Conservation (phyloP, 1,140 invertebrate genomes). For the Mizuhopecten yessoensis region DNA sequence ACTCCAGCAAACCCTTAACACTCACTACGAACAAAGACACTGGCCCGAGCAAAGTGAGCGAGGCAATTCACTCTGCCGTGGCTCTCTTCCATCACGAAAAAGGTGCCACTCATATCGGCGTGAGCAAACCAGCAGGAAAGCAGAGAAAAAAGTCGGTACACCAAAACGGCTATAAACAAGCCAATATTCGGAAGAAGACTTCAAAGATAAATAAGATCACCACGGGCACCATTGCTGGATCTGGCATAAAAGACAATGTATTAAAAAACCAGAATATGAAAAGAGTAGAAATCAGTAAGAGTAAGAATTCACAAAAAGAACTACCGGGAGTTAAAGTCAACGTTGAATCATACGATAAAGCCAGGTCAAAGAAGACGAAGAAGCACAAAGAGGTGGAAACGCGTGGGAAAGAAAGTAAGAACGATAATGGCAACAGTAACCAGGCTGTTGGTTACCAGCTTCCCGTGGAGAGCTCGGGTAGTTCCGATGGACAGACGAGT, state of each 20-base stretch:
- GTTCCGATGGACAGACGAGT: not conserved
- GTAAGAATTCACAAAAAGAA: not conserved
- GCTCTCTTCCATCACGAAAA: not conserved
- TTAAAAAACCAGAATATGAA: not conserved
- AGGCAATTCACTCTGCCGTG: not conserved
- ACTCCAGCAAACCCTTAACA: not conserved
- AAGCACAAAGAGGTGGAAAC: not conserved
- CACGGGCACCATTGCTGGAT: not conserved
- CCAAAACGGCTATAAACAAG: not conserved
- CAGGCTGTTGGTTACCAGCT: not conserved
- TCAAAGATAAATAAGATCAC: not conserved
- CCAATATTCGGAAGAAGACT: not conserved
- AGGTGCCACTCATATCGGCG: not conserved
- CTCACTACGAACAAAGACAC: not conserved
- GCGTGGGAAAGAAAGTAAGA: not conserved
- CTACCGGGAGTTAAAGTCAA: not conserved
- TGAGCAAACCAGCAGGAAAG: not conserved
- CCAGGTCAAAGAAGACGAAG: not conserved
- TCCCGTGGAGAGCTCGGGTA: not conserved
- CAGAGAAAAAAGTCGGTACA: not conserved
- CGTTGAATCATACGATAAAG: not conserved
- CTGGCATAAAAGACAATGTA: not conserved
- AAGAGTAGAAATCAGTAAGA: not conserved
- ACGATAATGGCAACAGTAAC: not conserved
- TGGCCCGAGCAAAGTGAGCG: not conserved